Base-by-base conservation (phyloP, 2,797 vertebrate species). In the Poeciliopsis paucimaculata region DNA sequence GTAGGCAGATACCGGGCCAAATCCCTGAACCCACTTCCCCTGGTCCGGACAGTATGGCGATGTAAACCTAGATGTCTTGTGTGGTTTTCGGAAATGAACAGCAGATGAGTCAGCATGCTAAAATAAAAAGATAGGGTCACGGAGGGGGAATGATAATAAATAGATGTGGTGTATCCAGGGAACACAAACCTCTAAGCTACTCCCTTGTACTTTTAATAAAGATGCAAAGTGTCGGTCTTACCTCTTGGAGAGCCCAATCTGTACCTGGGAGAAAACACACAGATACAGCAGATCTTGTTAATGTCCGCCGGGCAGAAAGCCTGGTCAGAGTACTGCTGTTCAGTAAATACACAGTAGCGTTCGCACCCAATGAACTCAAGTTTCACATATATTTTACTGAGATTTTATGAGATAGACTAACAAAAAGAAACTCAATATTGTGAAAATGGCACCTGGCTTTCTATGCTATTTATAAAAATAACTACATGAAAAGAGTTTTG, bases 31-130 rank as follows among this genome's bases (percentile, higher is more conserved):
- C 84, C 82, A 84, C 84, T 41, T 85, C 88, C 87, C 91, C 90
- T 89, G 81, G 80, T 89, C 88, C 86, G 79, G 91, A 91, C 90
- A 94, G 89, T 90, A 87, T 85, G 90, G 86, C 81, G 83, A 91
- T 95, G 96, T 96, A 97, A 98, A 95, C 90, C 91, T 94, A 97
- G 95, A 96, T 92, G 84, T 85, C 92, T 95, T 96, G 96, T 96
- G 96, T 95, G 96, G 95, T 96, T 97, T 97, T 95, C 89, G 90
- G 86, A 94, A 95, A 96, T 96, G 95, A 97, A 94, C 94, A 93
- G 95, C 94, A 94, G 95, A 96, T 98, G 97, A 98, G 96, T 97
- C 97, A 97, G 95, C 92, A 93, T 90, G 95, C 96, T 97, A 98
- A 98, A 97, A 97, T 97, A 97, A 98, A 80, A 97, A 89, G 83